Conservation (phyloP, 1,140 invertebrate species). For the Palaemon carinicauda region DNA sequence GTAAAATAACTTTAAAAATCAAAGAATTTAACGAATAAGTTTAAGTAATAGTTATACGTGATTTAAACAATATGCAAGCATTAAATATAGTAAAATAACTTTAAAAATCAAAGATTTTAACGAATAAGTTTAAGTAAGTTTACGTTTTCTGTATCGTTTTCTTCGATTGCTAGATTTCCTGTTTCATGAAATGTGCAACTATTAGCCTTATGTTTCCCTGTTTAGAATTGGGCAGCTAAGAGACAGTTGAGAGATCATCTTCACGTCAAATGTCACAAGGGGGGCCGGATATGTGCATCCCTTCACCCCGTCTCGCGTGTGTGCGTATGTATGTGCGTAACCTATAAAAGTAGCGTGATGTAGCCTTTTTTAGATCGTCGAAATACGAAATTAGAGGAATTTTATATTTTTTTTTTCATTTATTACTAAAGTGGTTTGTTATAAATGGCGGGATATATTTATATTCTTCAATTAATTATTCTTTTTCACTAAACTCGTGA, state of each 20-base stretch:
- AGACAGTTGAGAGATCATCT: conserved; percentile 56
- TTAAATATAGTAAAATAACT: no score
- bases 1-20: no score
- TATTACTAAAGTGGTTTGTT: no score
- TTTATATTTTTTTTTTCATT: no score
- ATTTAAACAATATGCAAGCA: no score
- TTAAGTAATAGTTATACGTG: no score
- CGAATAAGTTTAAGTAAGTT: neutral
- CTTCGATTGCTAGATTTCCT: neutral
- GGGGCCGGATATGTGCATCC: conserved; percentile 25
- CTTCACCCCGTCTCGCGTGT: neutral
- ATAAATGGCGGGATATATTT: no score
- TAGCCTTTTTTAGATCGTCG: no score
- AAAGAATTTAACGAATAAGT: neutral
- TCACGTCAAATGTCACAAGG: conserved; percentile 54
- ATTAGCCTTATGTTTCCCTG: conserved; percentile 35
- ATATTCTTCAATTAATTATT: no score
- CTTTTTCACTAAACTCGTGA: no score
- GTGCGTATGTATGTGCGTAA: conserved; percentile 26
- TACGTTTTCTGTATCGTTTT: neutral
- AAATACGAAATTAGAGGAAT: no score
- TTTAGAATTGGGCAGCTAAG: conserved; percentile 56
- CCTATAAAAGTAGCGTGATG: no score
- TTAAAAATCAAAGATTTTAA: neutral
- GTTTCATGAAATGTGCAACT: neutral